phyloP scores from a whole-genome alignment of 2,888 invertebrate genomes.

The Physocephala rufipes region DNA sequence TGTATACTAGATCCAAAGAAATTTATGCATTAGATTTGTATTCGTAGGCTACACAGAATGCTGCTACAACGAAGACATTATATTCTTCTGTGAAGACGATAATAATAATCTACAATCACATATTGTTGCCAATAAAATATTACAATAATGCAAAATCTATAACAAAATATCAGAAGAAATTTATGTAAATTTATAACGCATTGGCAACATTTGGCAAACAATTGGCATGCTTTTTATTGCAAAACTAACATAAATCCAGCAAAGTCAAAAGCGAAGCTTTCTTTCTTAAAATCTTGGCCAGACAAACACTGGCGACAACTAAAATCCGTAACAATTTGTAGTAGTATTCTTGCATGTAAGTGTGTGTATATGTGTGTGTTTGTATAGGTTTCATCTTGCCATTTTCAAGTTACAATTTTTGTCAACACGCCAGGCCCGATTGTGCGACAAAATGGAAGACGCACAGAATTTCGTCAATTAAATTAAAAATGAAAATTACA shows the following conservation, averaged over 20 bases:
- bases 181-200: not conserved
- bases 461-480: not conserved
- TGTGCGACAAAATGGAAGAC: not conserved
- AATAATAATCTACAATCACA: not conserved
- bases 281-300: not conserved
- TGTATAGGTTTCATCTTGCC: too few relatives aligned
- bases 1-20: too few relatives aligned
- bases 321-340: not conserved
- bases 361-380: too few relatives aligned
- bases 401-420: not conserved
- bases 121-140: too few relatives aligned
- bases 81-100: slow-evolving; percentile 16
- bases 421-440: not conserved
- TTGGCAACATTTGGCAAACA: not conserved
- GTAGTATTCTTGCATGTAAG: too few relatives aligned
- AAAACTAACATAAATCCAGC: not conserved
- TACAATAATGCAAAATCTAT: too few relatives aligned
- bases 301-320: slow-evolving; percentile 4
- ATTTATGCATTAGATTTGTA: too few relatives aligned
- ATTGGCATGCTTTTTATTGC: slow-evolving; percentile 5
- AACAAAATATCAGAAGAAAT: too few relatives aligned
- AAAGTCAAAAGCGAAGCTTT: slow-evolving; percentile 12
- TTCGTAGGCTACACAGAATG: too few relatives aligned
- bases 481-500: not conserved
- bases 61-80: slow-evolving; percentile 42